Conservation (phyloP, 1,140 invertebrate species). For the Bursaphelenchus mucronatus region DNA sequence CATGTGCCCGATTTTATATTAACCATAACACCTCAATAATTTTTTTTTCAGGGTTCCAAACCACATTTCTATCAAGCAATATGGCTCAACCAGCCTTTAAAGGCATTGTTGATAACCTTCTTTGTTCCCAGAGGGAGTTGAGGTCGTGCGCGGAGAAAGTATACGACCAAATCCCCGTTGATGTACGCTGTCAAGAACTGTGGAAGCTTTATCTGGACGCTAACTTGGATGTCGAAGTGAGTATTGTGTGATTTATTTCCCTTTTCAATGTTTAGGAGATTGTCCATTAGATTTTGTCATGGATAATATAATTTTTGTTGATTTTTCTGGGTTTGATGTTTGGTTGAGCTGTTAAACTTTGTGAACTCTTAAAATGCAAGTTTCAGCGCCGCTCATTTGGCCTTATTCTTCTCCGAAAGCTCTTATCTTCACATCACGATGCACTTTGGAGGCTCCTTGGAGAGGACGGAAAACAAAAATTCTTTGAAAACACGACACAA, state of each 20-base stretch:
- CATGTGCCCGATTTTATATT: no score
- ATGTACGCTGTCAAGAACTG: constrained; percentile 4
- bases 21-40: no score
- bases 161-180: constrained; percentile 15
- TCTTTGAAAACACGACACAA: constrained; percentile 79
- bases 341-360: no score
- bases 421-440: constrained; percentile 81
- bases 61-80: no score
- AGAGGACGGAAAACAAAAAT: constrained; percentile 73
- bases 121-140: neutral
- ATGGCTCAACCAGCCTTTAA: no score
- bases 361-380: constrained; percentile 65
- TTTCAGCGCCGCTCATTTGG: constrained; percentile 72
- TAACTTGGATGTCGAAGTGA: constrained; percentile 38
- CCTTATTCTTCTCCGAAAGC: constrained; percentile 79
- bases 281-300: neutral
- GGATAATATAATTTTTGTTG: no score
- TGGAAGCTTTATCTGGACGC: constrained; percentile 9
- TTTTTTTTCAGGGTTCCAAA: no score
- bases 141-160: constrained; percentile 14
- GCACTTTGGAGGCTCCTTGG: constrained; percentile 76
- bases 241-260: neutral
- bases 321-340: no score
- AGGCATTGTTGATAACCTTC: no score
- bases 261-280: neutral